Evolutionary conservation across 2,113 vertebrate species (phyloP).

Genomic region (Thamnophis sirtalis): DNA sequence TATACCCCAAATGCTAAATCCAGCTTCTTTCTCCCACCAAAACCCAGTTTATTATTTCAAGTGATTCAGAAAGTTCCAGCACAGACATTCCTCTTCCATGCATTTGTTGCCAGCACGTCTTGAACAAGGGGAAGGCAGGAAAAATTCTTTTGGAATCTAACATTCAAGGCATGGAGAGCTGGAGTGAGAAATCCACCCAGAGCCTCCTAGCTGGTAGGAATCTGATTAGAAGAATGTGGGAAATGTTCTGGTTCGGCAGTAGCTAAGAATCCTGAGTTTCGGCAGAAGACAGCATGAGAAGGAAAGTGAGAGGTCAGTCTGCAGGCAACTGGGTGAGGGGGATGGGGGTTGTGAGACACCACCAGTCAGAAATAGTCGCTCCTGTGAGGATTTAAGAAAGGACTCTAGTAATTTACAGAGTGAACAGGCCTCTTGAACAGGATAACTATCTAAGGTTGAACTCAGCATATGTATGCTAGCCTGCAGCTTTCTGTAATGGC

Average conservation of each 20-base stretch:
- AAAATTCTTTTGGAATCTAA: constrained; percentile 18
- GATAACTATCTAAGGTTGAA: constrained; percentile 72
- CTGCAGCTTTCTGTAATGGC: constrained; percentile 88
- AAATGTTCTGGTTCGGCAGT: constrained; percentile 23
- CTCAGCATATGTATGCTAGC: constrained; percentile 82
- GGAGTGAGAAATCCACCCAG: constrained; percentile 31
- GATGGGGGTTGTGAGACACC: background rate
- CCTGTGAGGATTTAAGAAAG: constrained; percentile 72
- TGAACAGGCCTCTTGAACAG: constrained; percentile 69
- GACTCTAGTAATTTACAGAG: constrained; percentile 73
- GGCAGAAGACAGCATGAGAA: constrained; percentile 42
- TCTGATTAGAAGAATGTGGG: background rate
- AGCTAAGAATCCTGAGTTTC: constrained; percentile 39
- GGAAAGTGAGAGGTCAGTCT: constrained; percentile 44
- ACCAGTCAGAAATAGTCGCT: constrained; percentile 40
- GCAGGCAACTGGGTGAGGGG: background rate
- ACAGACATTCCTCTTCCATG: constrained; percentile 45
- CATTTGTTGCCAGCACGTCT: constrained; percentile 43
- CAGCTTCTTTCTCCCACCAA: background rate
- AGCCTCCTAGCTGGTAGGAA: constrained; percentile 21
- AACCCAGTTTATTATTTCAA: constrained; percentile 23
- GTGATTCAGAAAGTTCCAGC: constrained; percentile 39
- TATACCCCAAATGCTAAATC: background rate
- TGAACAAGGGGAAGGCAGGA: constrained; percentile 44
- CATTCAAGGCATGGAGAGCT: constrained; percentile 35